Conservation (phyloP, 2,113 vertebrate genomes). For the Candoia aspera region DNA sequence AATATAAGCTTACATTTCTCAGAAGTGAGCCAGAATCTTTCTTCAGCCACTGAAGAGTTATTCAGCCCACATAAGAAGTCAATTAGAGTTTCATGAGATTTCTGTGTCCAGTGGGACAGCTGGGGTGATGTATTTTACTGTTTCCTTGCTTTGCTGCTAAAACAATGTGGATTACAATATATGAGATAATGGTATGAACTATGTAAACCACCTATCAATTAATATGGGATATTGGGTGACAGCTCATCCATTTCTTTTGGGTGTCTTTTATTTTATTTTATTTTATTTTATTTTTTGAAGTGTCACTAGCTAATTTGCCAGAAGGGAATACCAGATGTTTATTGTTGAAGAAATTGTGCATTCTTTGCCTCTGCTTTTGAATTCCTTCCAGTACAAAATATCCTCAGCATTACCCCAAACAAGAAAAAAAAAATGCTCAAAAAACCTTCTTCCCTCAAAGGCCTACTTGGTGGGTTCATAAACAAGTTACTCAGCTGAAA, state of each 20-base stretch:
- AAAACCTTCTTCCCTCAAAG: background rate
- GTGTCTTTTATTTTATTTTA: constrained; percentile 43
- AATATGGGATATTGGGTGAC: constrained; percentile 60
- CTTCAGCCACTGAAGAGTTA: constrained; percentile 58
- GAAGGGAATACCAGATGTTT: constrained; percentile 34
- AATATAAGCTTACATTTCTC: constrained; percentile 35
- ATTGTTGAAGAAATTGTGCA: background rate
- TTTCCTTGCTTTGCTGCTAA: constrained; percentile 51
- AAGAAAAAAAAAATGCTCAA: background rate
- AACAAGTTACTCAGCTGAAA: background rate
- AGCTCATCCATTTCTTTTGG: constrained; percentile 56
- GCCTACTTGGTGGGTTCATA: background rate
- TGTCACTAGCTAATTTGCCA: constrained; percentile 49
- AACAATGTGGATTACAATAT: constrained; percentile 63
- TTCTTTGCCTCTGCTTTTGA: background rate
- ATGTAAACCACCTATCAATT: constrained; percentile 60
- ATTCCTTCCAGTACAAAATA: background rate
- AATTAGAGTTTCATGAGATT: constrained; percentile 54
- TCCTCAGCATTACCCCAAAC: background rate
- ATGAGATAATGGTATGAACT: constrained; percentile 72
- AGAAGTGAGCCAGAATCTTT: constrained; percentile 40
- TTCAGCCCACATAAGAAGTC: constrained; percentile 60
- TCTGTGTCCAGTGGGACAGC: constrained; percentile 58
- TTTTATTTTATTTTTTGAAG: constrained; percentile 28
- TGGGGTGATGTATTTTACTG: constrained; percentile 59